Base-by-base conservation (phyloP, 1,140 invertebrate genomes). In the Orussus abietinus region DNA sequence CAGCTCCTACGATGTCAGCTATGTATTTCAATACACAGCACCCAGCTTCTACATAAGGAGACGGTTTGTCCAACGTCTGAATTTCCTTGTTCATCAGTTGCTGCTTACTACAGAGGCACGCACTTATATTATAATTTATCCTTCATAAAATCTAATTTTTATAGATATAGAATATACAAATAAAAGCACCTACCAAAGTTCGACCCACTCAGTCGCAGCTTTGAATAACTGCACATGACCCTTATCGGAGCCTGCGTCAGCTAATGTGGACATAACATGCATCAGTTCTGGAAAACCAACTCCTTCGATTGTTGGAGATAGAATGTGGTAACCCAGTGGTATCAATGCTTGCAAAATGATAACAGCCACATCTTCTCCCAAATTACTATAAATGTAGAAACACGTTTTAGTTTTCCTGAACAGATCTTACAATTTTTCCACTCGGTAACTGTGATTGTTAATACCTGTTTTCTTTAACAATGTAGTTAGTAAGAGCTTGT, bases 201-300 rank as follows among this genome's bases (percentile, higher is more conserved):
- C 79, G 4, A 96, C 74, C 91, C 92, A 96, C 14, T 77, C 70
- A 5, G 85, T 79, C 0, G 86, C 81, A 3, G 89, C 86, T 46
- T 84, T 81, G 57, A 96, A 92, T 3, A 96, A 64, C 13, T 81
- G 73, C 1, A 80, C 66, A 66, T 96, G 91, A 1, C 91, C 88
- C 25, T 77, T 76, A 15, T 83, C 82, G 6, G 79, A 77, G 5
- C 88, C 84, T 19, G 87, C 85, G 62, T 90, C 86, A 1, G 92
- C 91, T 39, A 96, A 68, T 2, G 84, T 90, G 3, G 88, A 86
- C 73, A 74, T 75, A 4, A 92, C 82, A 46, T 84, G 79, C 76
- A 96, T 84, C 9, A 95, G 74, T 57, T 90, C 86, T 5, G 85
- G 80, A 58, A 92, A 90, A 17, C 86, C 85, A 28, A 80, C 75